Conservation (phyloP, 2,888 invertebrate species). For the Autographa pulchrina region DNA sequence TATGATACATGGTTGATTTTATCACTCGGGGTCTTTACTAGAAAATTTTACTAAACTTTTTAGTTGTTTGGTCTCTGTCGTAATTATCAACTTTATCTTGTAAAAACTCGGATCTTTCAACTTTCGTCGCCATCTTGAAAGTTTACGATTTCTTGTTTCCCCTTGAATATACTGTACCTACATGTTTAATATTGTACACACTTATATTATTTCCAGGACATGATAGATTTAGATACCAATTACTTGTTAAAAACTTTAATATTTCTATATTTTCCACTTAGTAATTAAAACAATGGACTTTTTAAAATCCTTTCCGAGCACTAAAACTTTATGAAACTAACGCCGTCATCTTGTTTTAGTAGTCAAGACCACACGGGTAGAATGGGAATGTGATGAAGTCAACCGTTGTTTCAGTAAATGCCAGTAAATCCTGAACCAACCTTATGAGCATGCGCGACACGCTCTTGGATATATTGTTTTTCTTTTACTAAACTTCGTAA, state of each 20-base stretch:
- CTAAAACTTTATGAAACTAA: background rate
- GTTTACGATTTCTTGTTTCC: constrained; percentile 14
- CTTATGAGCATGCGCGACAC: constrained; percentile 14
- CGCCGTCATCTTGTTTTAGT: constrained; percentile 14
- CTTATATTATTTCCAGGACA: too few relatives aligned
- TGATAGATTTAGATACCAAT: too few relatives aligned
- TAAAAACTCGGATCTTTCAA: constrained; percentile 13
- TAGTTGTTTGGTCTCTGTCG: constrained; percentile 26
- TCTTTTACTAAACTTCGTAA: constrained; percentile 6
- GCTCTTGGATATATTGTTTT: constrained; percentile 15
- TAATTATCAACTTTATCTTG: constrained; percentile 33
- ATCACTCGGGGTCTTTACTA: constrained; percentile 28
- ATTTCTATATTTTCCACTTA: too few relatives aligned
- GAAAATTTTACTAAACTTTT: constrained; percentile 21
- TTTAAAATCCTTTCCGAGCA: background rate
- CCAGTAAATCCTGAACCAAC: constrained; percentile 21
- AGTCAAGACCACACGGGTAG: constrained; percentile 32
- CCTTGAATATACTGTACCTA: background rate
- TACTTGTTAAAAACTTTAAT: too few relatives aligned
- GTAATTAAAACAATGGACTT: background rate
- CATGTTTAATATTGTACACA: background rate
- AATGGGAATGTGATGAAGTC: constrained; percentile 33
- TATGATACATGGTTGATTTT: constrained; percentile 55
- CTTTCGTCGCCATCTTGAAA: background rate
- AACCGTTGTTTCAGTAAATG: constrained; percentile 31